Percentiles rank a stretch among this genome's conserved stretches.
These are phyloP conservation scores for Xenentodon cancila DNA, from an alignment of 2,797 vertebrate species.

Conservation along the genomic window DNA sequence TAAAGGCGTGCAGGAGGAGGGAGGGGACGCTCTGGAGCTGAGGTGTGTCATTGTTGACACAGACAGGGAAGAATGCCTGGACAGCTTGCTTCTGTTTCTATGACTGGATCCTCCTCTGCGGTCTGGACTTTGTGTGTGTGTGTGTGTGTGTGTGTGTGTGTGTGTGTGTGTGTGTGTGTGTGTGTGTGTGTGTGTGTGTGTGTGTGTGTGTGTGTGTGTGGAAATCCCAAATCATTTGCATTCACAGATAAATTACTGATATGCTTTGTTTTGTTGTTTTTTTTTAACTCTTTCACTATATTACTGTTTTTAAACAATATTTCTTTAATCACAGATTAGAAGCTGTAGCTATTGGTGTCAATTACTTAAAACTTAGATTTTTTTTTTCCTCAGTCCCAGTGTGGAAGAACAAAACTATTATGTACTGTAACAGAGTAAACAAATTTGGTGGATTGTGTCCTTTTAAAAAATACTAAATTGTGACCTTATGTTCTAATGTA, in stretches of 20 bases:
- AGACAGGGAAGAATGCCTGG: conserved; percentile 71
- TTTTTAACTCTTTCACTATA: conserved; percentile 22
- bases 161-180: too few species aligned
- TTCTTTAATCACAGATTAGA: conserved; percentile 3
- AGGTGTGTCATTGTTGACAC: conserved; percentile 79
- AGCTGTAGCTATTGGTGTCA: background rate
- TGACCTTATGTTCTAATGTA: too few species aligned
- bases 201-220: conserved; percentile 43
- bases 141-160: too few species aligned
- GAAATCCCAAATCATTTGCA: conserved; percentile 48
- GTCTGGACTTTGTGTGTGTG: conserved; percentile 64
- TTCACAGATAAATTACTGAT: conserved; percentile 25
- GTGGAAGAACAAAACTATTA: too few species aligned
- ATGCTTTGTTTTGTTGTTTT: background rate
- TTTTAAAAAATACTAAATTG: too few species aligned
- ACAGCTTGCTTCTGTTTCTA: conserved; percentile 63
- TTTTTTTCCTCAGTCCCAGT: too few species aligned
- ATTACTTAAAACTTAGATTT: background rate
- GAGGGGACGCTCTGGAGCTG: conserved; percentile 41
- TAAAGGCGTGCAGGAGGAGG: conserved; percentile 44
- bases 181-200: too few species aligned
- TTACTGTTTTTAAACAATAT: background rate
- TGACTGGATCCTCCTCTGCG: conserved; percentile 73
- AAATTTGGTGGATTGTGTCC: too few species aligned
- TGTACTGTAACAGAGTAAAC: too few species aligned